Percentiles rank a stretch among this genome's conserved stretches.
Conservation (phyloP, 2,113 vertebrate species). For the Corythoichthys intestinalis region DNA sequence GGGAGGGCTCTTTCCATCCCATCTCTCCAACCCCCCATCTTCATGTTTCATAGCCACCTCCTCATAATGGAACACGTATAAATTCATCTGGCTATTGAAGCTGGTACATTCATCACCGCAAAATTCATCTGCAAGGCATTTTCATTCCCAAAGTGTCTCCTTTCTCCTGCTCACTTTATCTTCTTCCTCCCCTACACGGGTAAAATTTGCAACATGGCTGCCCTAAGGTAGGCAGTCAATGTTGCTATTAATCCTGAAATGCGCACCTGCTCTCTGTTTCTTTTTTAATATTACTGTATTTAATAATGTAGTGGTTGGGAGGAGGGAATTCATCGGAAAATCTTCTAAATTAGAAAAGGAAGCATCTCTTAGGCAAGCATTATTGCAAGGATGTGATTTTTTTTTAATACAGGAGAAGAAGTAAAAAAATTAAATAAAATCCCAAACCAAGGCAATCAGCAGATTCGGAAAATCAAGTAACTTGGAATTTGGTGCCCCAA, state of each 20-base stretch:
- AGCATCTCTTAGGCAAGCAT: background rate
- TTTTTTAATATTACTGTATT: background rate
- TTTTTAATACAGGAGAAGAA: too few species aligned
- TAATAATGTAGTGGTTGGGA: background rate
- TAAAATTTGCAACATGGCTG: conserved; percentile 52
- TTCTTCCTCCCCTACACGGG: conserved; percentile 35
- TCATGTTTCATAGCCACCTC: conserved; percentile 57
- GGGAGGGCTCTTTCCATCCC: conserved; percentile 13
- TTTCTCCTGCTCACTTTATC: conserved; percentile 48
- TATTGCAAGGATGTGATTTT: background rate
- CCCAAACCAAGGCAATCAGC: too few species aligned
- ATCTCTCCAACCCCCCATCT: conserved; percentile 34
- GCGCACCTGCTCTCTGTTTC: background rate
- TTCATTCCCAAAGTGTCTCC: conserved; percentile 64
- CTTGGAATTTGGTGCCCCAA: too few species aligned
- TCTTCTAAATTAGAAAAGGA: background rate
- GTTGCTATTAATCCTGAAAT: conserved; percentile 59
- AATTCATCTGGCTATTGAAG: conserved; percentile 70
- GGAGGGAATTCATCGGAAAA: background rate
- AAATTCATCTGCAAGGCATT: conserved; percentile 68
- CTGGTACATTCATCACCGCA: conserved; percentile 63
- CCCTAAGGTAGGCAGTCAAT: conserved; percentile 47
- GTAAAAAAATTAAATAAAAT: too few species aligned
- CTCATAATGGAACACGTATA: conserved; percentile 65
- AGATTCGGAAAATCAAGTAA: too few species aligned